phyloP scores from a whole-genome alignment of 2,888 invertebrate genomes.

The Nesidiocoris tenuis region DNA sequence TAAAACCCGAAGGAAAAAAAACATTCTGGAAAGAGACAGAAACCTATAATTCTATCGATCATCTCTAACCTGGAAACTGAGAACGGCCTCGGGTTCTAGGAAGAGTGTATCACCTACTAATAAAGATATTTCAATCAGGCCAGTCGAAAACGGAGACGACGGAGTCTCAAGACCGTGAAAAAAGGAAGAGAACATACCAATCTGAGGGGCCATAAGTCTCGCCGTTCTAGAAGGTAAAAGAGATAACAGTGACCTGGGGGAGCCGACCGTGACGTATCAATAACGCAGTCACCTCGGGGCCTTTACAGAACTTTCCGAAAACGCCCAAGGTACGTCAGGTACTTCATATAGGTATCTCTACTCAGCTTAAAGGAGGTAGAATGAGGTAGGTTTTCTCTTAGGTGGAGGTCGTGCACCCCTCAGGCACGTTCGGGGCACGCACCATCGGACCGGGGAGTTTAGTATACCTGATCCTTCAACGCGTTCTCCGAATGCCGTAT shows the following conservation, averaged over 20 bases:
- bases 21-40: neutral
- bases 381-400: neutral
- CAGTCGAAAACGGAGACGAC: slow-evolving; percentile 5
- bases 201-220: slow-evolving; percentile 41
- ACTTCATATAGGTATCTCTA: neutral
- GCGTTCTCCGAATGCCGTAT: neutral
- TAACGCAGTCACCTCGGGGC: slow-evolving; percentile 39
- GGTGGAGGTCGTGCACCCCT: slow-evolving; percentile 33
- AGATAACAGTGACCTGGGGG: slow-evolving; percentile 29
- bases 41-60: neutral
- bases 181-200: slow-evolving; percentile 19
- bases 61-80: neutral
- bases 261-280: slow-evolving; percentile 41
- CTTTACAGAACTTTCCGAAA: neutral
- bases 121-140: slow-evolving; percentile 41
- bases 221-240: slow-evolving; percentile 4
- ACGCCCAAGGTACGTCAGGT: neutral
- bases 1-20: neutral
- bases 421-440: slow-evolving; percentile 30
- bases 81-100: slow-evolving; percentile 8
- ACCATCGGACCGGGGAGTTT: neutral
- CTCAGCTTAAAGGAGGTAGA: neutral
- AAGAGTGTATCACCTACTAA: slow-evolving; percentile 18
- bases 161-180: neutral
- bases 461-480: slow-evolving; percentile 3